Base-by-base conservation (phyloP, 2,888 invertebrate species). In the Cryptocephalus primarius region DNA sequence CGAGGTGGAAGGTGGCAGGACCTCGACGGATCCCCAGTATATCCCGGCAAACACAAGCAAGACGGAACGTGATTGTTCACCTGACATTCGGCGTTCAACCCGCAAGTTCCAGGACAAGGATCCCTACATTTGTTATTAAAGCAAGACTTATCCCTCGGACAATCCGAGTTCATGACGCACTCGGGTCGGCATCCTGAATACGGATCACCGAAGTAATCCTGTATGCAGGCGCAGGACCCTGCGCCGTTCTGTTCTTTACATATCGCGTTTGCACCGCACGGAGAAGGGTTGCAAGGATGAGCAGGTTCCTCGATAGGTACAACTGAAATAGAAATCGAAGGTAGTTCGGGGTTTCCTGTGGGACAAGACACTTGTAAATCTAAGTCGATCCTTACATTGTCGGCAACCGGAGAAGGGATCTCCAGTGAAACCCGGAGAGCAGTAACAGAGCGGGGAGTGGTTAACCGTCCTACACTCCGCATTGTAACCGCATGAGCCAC, bases 151-250 rank as follows among this genome's bases (percentile, higher is more conserved):
- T 80, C 78, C 61, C 77, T 77, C 8, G 81, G 75, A 69, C 91
- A 92, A 61, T 92, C 90, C 8, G 85, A 81, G 67, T 90, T 90
- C 57, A 85, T 78, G n/a, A 88, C 82, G 67, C 91, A 91, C 75
- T 91, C 89, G 31, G 90, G 90, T 63, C 88, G 76, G 67, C 91
- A 91, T 62, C 86, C 85, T 39, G 83, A 73, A 61, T 90, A 88
- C 1, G 90, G 90, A 72, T 90, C 88, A 44, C 91, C 90, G 60
- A 82, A 84, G 68, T 88, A 90, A 60, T 88, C 87, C 48, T 82
- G 78, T 53, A 87, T 72, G 71, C 90, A 91, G 52, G 79, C 76
- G 68, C 90, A 91, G 51, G 89, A 86, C 41, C 88, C 89, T 47
- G 83, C 83, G 56, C 84, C 85, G 62, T 85, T 80, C 60, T 81